These are phyloP conservation scores for Acleris holmiana DNA, from an alignment of 2,888 invertebrate species.

Conservation along the genomic window DNA sequence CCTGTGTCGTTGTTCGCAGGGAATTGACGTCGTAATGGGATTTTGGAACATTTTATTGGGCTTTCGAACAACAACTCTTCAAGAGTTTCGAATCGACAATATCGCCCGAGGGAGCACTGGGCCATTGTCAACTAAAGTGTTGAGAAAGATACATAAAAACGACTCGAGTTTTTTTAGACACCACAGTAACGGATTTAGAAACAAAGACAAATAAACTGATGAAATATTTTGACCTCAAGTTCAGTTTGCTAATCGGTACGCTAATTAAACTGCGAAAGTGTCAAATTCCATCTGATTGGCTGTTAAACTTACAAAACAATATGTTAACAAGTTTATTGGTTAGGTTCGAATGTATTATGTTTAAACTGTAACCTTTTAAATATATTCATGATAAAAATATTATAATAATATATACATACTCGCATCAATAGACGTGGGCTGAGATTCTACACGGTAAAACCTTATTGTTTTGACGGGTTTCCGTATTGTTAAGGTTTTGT, in stretches of 20 bases:
- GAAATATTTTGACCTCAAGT: constrained; percentile 24
- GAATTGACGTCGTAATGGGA: constrained; percentile 15
- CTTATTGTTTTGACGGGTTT: too few relatives aligned
- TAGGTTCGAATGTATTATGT: too few relatives aligned
- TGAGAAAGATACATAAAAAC: constrained; percentile 13
- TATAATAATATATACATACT: too few relatives aligned
- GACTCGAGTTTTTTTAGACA: constrained; percentile 2
- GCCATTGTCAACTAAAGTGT: constrained; percentile 19
- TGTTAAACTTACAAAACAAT: constrained; percentile 4
- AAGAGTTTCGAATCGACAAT: constrained; percentile 19
- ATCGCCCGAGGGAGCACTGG: constrained; percentile 17
- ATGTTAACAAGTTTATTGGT: too few relatives aligned
- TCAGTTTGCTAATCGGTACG: constrained; percentile 5
- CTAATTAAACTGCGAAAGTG: constrained; percentile 18
- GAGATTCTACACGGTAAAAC: too few relatives aligned
- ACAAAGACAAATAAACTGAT: constrained; percentile 17
- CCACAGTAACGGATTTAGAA: constrained; percentile 11
- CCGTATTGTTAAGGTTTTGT: too few relatives aligned
- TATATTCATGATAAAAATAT: too few relatives aligned
- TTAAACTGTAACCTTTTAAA: too few relatives aligned
- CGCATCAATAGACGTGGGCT: too few relatives aligned
- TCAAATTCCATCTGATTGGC: constrained; percentile 12
- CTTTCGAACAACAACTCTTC: constrained; percentile 21
- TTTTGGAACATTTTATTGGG: constrained; percentile 20
- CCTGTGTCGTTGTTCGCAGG: constrained; percentile 12